These are phyloP conservation scores for Pardalotus punctatus DNA, from an alignment of 2,113 vertebrate genomes.

Conservation along the genomic window DNA sequence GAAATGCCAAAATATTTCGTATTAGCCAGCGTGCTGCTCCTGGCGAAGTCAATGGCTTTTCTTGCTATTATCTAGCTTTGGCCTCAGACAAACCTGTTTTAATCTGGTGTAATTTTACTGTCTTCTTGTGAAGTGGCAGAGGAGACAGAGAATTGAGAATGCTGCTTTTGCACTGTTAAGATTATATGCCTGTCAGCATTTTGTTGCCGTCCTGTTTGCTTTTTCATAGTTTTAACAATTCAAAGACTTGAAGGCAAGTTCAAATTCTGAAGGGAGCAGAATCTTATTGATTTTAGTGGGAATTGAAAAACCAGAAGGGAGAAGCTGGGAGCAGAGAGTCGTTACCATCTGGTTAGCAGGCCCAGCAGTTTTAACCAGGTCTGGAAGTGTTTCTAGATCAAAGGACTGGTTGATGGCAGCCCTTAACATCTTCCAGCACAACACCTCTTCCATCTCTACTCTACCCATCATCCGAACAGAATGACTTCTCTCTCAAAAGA, in stretches of 20 bases:
- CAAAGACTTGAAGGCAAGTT: not conserved
- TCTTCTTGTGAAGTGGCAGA: not conserved
- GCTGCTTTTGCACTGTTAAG: not conserved
- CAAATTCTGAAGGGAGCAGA: not conserved
- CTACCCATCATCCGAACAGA: not conserved
- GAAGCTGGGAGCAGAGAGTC: not conserved
- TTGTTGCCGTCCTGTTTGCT: not conserved
- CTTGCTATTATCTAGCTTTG: not conserved
- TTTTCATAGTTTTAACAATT: not conserved
- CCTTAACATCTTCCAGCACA: not conserved
- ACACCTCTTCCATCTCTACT: not conserved
- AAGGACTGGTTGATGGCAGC: slow-evolving; percentile 1
- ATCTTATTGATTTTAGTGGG: not conserved
- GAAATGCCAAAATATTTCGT: not conserved
- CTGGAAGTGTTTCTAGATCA: slow-evolving; percentile 41
- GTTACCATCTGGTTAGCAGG: slow-evolving; percentile 31
- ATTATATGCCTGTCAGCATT: not conserved
- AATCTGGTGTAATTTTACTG: not conserved
- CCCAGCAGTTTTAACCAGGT: not conserved
- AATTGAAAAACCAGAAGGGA: not conserved
- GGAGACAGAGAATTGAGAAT: not conserved
- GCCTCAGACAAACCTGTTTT: not conserved
- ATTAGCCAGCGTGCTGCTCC: not conserved
- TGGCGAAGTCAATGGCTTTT: not conserved
- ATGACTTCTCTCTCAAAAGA: not conserved